Percentiles rank a stretch among this genome's conserved stretches.
phyloP scores from a whole-genome alignment of 2,113 vertebrate genomes.

The Climacteris rufus region DNA sequence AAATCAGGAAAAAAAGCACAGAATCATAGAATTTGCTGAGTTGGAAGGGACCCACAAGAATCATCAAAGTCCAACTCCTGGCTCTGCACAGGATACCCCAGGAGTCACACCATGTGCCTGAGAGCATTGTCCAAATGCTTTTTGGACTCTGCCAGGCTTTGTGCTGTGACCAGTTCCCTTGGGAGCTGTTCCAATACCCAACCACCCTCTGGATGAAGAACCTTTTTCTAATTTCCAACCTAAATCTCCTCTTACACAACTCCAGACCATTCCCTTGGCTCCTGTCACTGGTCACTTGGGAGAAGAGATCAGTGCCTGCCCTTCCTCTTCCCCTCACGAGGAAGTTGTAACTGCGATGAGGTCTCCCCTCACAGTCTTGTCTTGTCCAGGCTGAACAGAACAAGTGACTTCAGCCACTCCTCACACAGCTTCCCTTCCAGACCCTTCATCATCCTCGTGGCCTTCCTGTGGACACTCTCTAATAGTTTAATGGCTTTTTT shows the following conservation, averaged over 20 bases:
- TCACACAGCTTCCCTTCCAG: neutral
- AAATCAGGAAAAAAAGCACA: neutral
- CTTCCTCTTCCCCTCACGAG: neutral
- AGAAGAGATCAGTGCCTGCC: neutral
- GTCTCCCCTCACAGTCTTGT: neutral
- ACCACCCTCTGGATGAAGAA: neutral
- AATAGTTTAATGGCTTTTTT: neutral
- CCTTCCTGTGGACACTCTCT: neutral
- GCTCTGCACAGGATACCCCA: neutral
- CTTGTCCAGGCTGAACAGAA: neutral
- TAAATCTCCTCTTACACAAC: neutral
- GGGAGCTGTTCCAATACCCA: neutral
- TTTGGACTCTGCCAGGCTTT: neutral
- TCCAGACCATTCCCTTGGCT: neutral
- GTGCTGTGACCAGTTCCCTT: neutral
- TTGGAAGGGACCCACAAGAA: neutral
- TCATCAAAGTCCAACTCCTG: neutral
- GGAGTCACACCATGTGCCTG: neutral
- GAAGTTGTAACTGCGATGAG: neutral
- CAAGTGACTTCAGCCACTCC: neutral
- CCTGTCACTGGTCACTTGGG: neutral
- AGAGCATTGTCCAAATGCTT: neutral
- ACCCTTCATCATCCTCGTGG: neutral
- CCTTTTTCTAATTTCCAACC: neutral
- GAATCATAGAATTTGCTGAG: neutral